These are phyloP conservation scores for Heliconius melpomene DNA, from an alignment of 1,140 invertebrate species.

Conservation along the genomic window DNA sequence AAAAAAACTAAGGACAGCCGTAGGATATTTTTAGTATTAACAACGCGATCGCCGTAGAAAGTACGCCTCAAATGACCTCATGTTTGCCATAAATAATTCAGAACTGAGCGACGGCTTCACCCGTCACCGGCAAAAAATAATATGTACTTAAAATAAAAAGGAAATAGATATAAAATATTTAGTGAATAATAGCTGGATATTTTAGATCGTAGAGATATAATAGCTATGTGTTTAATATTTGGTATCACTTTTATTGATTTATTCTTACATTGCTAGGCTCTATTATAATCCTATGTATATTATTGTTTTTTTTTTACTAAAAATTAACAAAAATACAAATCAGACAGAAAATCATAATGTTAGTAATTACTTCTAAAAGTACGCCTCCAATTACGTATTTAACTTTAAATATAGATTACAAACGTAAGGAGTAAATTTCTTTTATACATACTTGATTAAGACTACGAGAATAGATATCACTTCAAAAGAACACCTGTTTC, in stretches of 20 bases:
- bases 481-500: constrained; percentile 3
- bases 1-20: not conserved
- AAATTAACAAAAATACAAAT: too few relatives aligned
- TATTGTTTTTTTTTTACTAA: too few relatives aligned
- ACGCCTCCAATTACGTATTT: not conserved
- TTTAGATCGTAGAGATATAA: too few relatives aligned
- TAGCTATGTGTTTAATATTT: too few relatives aligned
- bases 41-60: not conserved
- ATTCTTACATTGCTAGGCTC: too few relatives aligned
- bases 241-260: too few relatives aligned
- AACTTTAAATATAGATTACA: not conserved
- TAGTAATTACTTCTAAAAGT: not conserved
- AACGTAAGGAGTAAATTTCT: not conserved
- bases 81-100: constrained; percentile 10
- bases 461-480: not conserved
- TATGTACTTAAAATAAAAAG: too few relatives aligned
- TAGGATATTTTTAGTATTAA: not conserved
- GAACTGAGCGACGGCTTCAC: not conserved
- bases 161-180: too few relatives aligned
- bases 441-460: not conserved
- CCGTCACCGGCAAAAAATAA: not conserved
- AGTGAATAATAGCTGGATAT: too few relatives aligned
- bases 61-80: not conserved
- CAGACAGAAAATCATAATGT: not conserved
- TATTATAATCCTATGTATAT: too few relatives aligned